Percentiles rank a stretch among this genome's conserved stretches.
phyloP scores from a whole-genome alignment of 1,140 invertebrate genomes.

The Lordiphosa collinella region DNA sequence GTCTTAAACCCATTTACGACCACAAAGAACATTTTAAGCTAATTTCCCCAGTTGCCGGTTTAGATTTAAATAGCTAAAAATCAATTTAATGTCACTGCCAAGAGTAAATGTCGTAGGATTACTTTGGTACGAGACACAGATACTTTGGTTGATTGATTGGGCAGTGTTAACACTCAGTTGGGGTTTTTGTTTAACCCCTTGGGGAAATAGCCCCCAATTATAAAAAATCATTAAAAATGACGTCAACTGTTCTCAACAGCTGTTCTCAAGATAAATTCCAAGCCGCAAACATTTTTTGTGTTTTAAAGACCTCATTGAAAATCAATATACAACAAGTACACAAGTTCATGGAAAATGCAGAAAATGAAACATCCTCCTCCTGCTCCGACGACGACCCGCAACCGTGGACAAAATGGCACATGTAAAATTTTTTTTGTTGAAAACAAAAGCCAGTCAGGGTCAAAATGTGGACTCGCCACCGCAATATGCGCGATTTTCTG shows the following conservation, averaged over 20 bases:
- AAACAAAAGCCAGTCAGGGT: constrained; percentile 31
- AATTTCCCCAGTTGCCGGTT: constrained; percentile 17
- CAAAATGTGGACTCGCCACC: constrained; percentile 19
- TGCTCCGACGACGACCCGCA: background rate
- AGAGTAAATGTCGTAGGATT: constrained; percentile 14
- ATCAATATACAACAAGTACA: constrained; percentile 66
- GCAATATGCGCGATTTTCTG: constrained; percentile 35
- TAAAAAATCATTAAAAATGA: constrained; percentile 3
- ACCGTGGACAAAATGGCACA: constrained; percentile 34
- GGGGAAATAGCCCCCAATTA: background rate
- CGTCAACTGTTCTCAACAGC: background rate
- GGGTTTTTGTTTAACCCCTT: background rate
- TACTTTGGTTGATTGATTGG: constrained; percentile 30
- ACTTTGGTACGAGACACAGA: constrained; percentile 9
- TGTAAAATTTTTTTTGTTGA: constrained; percentile 4
- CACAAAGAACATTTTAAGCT: constrained; percentile 19
- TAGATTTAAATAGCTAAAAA: constrained; percentile 59
- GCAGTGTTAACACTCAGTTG: background rate
- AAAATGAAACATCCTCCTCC: constrained; percentile 24
- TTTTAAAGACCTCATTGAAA: constrained; percentile 46
- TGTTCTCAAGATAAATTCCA: constrained; percentile 2
- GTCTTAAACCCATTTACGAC: too few relatives aligned
- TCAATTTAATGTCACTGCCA: constrained; percentile 52
- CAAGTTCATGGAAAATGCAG: constrained; percentile 67
- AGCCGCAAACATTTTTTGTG: background rate